phyloP scores from a whole-genome alignment of 2,797 vertebrate genomes.

The Neopelma chrysocephalum region DNA sequence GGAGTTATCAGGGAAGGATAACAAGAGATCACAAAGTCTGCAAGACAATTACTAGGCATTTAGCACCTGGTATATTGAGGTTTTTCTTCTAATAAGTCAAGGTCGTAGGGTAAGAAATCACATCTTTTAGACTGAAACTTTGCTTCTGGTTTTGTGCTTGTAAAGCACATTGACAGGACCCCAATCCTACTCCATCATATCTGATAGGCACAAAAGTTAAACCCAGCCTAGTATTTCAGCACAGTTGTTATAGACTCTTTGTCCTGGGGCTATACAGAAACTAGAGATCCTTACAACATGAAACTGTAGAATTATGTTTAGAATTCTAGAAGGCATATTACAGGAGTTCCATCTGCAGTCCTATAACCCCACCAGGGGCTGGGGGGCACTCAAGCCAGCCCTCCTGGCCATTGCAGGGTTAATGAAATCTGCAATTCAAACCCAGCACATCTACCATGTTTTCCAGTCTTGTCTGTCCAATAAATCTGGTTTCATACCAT shows the following conservation, averaged over 20 bases:
- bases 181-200: background rate
- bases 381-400: background rate
- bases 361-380: background rate
- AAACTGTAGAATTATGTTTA: background rate
- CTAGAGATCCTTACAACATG: background rate
- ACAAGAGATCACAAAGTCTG: background rate
- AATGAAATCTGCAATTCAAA: slow-evolving; percentile 23
- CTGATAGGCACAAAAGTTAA: background rate
- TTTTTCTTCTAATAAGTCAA: background rate
- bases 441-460: slow-evolving; percentile 8
- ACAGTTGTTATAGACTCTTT: background rate
- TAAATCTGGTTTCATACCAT: slow-evolving; percentile 28
- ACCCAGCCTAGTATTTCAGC: background rate
- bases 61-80: background rate
- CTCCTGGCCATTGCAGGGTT: background rate
- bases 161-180: background rate
- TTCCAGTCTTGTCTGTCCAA: slow-evolving; percentile 40
- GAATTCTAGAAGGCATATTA: background rate
- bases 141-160: background rate
- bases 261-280: background rate
- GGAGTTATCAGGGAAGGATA: background rate
- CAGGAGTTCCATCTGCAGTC: background rate
- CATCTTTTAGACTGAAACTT: background rate
- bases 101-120: background rate
- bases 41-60: background rate